These are phyloP conservation scores for Tryphoninae sp. DNA, from an alignment of 2,888 invertebrate species.

Conservation along the genomic window DNA sequence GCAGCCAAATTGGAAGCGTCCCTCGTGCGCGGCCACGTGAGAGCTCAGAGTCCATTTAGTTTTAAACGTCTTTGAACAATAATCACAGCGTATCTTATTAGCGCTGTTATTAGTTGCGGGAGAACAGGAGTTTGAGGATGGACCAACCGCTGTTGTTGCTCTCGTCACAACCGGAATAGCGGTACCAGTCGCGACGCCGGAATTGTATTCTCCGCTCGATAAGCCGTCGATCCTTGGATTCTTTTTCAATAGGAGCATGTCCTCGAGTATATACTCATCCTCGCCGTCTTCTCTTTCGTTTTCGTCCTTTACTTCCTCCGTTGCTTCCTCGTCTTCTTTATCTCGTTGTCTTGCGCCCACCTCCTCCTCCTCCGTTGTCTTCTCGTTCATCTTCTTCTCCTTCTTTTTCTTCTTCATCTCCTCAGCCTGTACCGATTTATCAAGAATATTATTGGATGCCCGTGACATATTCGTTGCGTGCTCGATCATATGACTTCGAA, in stretches of 20 bases:
- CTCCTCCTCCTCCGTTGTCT: conserved; percentile 1
- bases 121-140: conserved; percentile 42
- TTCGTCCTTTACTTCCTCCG: not conserved
- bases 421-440: not conserved
- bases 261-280: conserved; percentile 76
- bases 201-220: not conserved
- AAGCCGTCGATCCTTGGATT: conserved; percentile 62
- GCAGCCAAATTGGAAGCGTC: conserved; percentile 79
- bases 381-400: conserved; percentile 1
- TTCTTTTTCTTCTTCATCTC: conserved; percentile 15
- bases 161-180: not conserved
- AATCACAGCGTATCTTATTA: conserved; percentile 76
- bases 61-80: conserved; percentile 79
- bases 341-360: not conserved
- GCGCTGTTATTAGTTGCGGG: conserved; percentile 45
- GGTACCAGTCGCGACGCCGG: no score
- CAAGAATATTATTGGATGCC: conserved; percentile 49
- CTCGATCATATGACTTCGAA: conserved; percentile 74
- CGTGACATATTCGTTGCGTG: conserved; percentile 71
- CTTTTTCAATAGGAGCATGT: conserved; percentile 76
- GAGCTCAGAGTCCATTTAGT: conserved; percentile 80
- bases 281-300: conserved; percentile 67
- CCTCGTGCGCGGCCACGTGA: conserved; percentile 80
- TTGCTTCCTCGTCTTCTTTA: no score
- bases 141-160: conserved; percentile 30